Base-by-base conservation (phyloP, 2,888 invertebrate species). In the Scaptomyza flava region DNA sequence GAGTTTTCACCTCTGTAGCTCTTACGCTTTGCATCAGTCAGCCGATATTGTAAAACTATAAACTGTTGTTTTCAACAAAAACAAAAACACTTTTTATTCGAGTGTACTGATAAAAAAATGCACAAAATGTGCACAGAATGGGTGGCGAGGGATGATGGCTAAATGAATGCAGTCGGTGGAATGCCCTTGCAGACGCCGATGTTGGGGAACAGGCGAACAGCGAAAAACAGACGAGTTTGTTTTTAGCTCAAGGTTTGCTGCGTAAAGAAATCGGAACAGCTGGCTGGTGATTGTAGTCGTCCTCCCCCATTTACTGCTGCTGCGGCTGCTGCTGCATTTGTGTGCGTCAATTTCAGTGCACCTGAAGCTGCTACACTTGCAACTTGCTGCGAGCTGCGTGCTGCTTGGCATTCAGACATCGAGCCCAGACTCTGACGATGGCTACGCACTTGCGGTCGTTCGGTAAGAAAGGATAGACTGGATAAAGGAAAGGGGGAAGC, bases 271-370 rank as follows among this genome's bases (percentile, higher is more conserved):
- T 31, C 51, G 56, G 17, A 43, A 62, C 73, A 76, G 66, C 61
- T 65, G 60, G 60, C 68, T 48, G 34, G 33, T 59, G 34, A 50
- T 50, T 56, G 47, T 48, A 50, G 34, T n/a, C 8, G n/a, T 23
- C 27, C 45, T n/a, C 3, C 23, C 11, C 4, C 36, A n/a, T 20
- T 42, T 9, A 38, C 3, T 87, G 84, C 71, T 81, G 70, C 84
- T 87, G 84, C 71, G 78, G 70, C 84, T 20, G 41, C 33, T 52
- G 56, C 17, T 57, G 43, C 45, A 59, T 54, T 36, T 45, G 68
- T 87, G 71, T 63, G 77, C 73, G 23, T 65, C 85, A 87, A 79
- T 82, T 84, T 84, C 81, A 84, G 79, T 84, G 85, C 71, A 87
- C 76, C 85, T 84, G 85, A 59, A 61, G 74, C 66, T 69, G 63